Evolutionary conservation across 2,113 vertebrate species (phyloP).

Genomic region (Mandrillus leucophaeus): DNA sequence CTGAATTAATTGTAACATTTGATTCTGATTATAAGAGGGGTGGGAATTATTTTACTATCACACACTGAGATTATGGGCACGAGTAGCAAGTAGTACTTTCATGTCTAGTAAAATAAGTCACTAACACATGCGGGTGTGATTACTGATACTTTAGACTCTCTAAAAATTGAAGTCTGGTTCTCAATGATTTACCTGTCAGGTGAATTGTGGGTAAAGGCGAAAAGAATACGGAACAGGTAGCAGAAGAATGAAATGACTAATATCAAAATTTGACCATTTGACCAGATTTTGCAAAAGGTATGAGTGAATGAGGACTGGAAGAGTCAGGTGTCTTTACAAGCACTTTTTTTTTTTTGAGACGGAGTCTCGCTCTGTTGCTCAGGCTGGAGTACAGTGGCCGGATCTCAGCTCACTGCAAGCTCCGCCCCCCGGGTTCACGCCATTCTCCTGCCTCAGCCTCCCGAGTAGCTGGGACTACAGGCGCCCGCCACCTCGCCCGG

Average conservation of each 20-base stretch:
- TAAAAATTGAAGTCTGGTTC: neutral
- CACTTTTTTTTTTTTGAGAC: neutral
- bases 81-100: neutral
- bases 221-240: neutral
- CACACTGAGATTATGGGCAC: neutral
- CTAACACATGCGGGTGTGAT: neutral
- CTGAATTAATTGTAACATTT: neutral
- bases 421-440: rapidly evolving
- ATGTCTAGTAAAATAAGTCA: neutral
- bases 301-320: neutral
- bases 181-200: neutral
- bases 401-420: too few species aligned
- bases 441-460: too few species aligned
- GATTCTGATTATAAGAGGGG: neutral
- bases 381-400: too few species aligned
- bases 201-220: neutral
- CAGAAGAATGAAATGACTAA: neutral
- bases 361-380: too few species aligned
- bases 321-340: neutral
- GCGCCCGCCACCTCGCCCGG: too few species aligned
- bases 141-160: neutral
- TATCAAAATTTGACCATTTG: neutral
- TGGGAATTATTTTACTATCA: neutral
- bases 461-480: too few species aligned
- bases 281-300: neutral